These are phyloP conservation scores for Notothenia coriiceps DNA, from an alignment of 2,113 vertebrate genomes.

Conservation along the genomic window DNA sequence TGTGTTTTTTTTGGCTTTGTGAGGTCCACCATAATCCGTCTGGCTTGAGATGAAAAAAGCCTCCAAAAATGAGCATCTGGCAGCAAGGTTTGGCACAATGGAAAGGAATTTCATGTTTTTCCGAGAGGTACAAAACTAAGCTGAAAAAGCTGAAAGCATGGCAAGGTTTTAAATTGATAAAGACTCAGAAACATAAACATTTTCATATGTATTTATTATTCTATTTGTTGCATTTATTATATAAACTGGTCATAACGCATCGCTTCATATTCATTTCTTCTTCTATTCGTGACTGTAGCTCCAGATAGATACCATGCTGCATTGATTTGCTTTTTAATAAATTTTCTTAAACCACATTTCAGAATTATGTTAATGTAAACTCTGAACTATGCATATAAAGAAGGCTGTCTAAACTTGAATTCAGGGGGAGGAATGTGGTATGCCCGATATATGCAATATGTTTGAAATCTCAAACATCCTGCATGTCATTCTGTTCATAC, in stretches of 20 bases:
- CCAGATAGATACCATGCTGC: neutral
- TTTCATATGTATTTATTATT: slow-evolving; percentile 35
- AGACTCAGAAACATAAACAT: neutral
- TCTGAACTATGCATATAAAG: neutral
- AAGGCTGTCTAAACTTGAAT: neutral
- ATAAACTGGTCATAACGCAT: slow-evolving; percentile 14
- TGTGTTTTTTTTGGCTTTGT: neutral
- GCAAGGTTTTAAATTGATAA: neutral
- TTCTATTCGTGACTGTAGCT: neutral
- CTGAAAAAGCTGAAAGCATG: neutral
- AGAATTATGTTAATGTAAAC: neutral
- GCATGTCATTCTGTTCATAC: neutral
- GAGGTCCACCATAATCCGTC: slow-evolving; percentile 10
- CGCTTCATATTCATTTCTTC: neutral
- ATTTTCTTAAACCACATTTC: slow-evolving; percentile 1
- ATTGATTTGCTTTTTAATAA: slow-evolving; percentile 14
- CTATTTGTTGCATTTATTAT: slow-evolving; percentile 40
- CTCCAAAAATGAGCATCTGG: slow-evolving; percentile 66
- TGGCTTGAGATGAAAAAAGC: slow-evolving; percentile 47
- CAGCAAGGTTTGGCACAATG: slow-evolving; percentile 39
- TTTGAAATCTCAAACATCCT: neutral
- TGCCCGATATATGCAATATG: neutral
- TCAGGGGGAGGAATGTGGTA: neutral
- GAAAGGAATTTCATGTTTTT: slow-evolving; percentile 43
- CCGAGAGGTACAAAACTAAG: slow-evolving; percentile 14